These are phyloP conservation scores for Pogoniulus pusillus DNA, from an alignment of 2,797 vertebrate species.

Conservation along the genomic window DNA sequence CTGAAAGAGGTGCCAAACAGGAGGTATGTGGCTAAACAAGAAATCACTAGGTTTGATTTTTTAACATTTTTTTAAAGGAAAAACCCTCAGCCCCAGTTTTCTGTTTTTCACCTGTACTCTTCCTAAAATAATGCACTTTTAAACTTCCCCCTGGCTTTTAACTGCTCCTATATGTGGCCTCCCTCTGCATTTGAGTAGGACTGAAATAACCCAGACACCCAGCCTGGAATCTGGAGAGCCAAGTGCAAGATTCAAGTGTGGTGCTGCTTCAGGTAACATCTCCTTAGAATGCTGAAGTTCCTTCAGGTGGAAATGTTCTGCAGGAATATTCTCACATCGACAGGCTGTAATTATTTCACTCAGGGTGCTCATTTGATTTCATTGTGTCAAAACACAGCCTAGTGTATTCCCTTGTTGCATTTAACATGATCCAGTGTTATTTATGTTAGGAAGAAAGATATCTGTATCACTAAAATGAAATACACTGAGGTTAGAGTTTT, in stretches of 20 bases:
- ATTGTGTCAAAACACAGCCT: neutral
- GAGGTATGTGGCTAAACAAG: neutral
- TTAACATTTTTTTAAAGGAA: neutral
- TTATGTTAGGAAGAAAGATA: neutral
- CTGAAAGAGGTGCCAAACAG: neutral
- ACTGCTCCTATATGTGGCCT: neutral
- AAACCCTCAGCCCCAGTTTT: neutral
- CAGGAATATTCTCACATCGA: neutral
- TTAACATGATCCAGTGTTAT: neutral
- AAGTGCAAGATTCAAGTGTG: neutral
- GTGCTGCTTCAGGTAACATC: neutral
- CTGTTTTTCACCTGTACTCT: neutral
- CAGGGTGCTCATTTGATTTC: neutral
- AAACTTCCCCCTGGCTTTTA: neutral
- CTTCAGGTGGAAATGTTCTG: neutral
- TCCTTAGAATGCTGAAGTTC: neutral
- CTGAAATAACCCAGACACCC: neutral
- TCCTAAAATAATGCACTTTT: neutral
- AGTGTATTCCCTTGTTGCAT: neutral
- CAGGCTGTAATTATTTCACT: neutral
- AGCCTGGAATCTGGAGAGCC: neutral
- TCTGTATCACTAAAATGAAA: neutral
- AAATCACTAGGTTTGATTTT: neutral
- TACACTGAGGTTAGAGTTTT: neutral
- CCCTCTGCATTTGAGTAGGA: neutral